Percentiles rank a stretch among this genome's conserved stretches.
Conservation (phyloP, 2,797 vertebrate genomes). For the Spinibarbus caldwelli region DNA sequence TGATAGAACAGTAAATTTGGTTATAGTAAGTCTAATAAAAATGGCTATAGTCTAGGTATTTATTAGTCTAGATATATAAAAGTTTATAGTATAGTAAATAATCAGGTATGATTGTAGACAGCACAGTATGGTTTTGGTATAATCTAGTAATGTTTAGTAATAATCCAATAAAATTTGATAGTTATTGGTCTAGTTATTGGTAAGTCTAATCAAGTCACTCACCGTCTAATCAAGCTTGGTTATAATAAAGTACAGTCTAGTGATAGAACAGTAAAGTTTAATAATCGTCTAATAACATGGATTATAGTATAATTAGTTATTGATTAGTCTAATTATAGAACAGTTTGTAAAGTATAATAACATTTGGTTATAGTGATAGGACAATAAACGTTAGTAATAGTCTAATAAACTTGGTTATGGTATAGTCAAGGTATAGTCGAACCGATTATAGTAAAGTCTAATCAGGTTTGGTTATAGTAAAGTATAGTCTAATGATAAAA, state of each 20-base stretch:
- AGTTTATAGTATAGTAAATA: no score
- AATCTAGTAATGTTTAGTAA: no score
- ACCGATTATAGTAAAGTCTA: not conserved
- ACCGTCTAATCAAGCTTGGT: no score
- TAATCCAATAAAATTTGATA: no score
- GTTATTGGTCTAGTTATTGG: not conserved
- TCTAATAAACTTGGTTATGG: not conserved
- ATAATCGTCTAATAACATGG: no score
- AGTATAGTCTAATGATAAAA: not conserved
- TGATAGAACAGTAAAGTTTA: not conserved
- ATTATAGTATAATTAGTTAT: not conserved
- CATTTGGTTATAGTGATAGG: not conserved
- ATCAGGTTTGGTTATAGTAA: not conserved
- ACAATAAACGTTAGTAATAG: not conserved
- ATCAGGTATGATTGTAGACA: no score
- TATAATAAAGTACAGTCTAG: not conserved
- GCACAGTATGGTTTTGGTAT: not conserved
- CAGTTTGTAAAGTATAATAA: not conserved
- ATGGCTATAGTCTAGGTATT: not conserved
- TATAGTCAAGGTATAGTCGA: not conserved
- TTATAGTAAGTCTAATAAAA: not conserved
- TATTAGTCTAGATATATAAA: not conserved
- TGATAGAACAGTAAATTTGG: not conserved
- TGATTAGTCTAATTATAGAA: not conserved
- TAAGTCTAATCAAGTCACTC: not conserved